Conservation (phyloP, 2,797 vertebrate genomes). For the Pangasius sanitwongsei region DNA sequence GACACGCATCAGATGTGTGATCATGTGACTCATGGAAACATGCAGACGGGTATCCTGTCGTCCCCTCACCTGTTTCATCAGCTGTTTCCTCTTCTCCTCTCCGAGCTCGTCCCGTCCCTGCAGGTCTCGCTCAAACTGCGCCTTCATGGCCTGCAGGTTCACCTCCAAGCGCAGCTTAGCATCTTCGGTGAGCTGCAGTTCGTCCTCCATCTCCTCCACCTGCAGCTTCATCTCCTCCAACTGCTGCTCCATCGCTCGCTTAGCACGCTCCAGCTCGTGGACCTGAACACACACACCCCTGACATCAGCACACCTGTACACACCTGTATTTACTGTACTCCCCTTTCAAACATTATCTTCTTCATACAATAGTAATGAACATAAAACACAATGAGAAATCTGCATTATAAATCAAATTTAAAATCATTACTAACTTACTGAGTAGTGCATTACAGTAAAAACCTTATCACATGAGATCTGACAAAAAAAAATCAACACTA, state of each 20-base stretch:
- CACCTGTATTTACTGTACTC: too few species aligned
- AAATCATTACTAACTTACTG: too few species aligned
- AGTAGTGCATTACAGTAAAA: too few species aligned
- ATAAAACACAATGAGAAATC: too few species aligned
- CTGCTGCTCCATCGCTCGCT: slow-evolving; percentile 92
- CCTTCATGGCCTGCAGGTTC: slow-evolving; percentile 98
- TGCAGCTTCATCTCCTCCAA: slow-evolving; percentile 94
- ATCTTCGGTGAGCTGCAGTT: slow-evolving; percentile 94
- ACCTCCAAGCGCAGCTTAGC: slow-evolving; percentile 96
- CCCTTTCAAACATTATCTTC: too few species aligned
- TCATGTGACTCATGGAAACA: background rate
- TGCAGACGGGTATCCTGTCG: background rate
- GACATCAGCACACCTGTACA: background rate
- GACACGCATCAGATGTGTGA: background rate
- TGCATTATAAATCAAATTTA: too few species aligned
- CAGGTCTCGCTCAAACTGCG: slow-evolving; percentile 93
- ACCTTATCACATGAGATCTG: too few species aligned
- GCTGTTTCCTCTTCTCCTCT: slow-evolving; percentile 92
- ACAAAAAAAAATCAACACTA: too few species aligned
- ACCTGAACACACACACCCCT: slow-evolving; percentile 74
- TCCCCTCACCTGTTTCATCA: slow-evolving; percentile 85
- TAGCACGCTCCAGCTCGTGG: slow-evolving; percentile 94
- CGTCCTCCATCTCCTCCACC: slow-evolving; percentile 95
- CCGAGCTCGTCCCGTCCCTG: slow-evolving; percentile 91
- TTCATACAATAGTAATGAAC: too few species aligned